Base-by-base conservation (phyloP, 2,113 vertebrate species). In the Ibidorhyncha struthersii region DNA sequence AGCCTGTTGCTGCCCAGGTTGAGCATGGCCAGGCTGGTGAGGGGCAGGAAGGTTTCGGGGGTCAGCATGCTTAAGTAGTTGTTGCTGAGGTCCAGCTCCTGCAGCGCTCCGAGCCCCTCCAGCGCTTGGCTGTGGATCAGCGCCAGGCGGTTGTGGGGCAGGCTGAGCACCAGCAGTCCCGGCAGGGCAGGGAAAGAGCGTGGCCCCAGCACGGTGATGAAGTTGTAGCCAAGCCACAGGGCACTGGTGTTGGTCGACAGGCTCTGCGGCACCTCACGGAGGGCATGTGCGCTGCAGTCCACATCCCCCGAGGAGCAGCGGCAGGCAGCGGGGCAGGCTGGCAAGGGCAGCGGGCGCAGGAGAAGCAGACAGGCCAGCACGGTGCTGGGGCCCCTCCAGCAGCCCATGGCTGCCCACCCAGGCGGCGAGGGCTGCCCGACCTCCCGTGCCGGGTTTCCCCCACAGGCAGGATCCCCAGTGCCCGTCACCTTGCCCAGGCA, bases 31-130 rank as follows among this genome's bases (percentile, higher is more conserved):
- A 98, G 92, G 25, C 86, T 89, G 32, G 89, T 65, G 45, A 98
- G 92, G 4, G 98, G 96, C 66, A 74, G 61, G 74, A 98, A 98
- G 34, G 96, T 97, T 32, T 98, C 97, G 0, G 97, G 95, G 50
- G 20, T 93, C 56, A 98, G 95, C 25, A 38, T 7, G 1, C 88
- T 93, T 45, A 98, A 78, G 87, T 50, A 55, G 97, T 98, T 98
- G 89, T 95, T 63, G 79, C 98, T 97, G 38, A 98, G 97, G 84
- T 98, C 98, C 61, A 98, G 96, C 40, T 92, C 82, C 92, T 26
- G 95, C 65, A 98, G 97, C 3, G 45, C 80, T 14, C 85, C 25
- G 1, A 98, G 92, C 45, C 98, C 97, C 92, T 90, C 92, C 89
- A 98, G 98, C 1, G 98, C 98, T 29, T 50, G 96, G 65, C 79